A percentile compares a stretch with the other conserved stretches of the same genome.
These are phyloP conservation scores for Trichonephila clavata DNA, from an alignment of 1,140 invertebrate genomes.

Conservation along the genomic window DNA sequence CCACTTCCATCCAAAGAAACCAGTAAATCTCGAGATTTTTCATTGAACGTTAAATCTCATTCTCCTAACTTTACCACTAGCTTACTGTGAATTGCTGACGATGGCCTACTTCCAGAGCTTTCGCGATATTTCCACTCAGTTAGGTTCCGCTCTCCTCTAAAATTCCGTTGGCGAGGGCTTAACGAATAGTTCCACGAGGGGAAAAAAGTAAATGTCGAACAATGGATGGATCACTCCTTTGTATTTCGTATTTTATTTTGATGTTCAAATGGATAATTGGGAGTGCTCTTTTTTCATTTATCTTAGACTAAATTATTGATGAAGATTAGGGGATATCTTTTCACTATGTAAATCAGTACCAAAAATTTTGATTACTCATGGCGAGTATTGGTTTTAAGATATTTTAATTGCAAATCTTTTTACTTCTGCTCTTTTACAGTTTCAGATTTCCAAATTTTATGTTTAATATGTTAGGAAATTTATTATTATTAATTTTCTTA, in stretches of 20 bases:
- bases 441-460: no score
- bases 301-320: neutral
- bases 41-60: conserved; percentile 30
- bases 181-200: neutral
- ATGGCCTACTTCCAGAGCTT: conserved; percentile 28
- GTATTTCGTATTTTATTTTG: neutral
- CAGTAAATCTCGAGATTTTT: conserved; percentile 27
- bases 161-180: conserved; percentile 21
- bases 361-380: no score
- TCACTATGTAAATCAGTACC: no score
- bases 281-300: neutral
- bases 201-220: neutral
- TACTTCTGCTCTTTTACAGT: no score
- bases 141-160: conserved; percentile 32
- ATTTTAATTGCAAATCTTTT: no score
- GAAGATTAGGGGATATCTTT: neutral
- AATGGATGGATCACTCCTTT: neutral
- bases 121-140: conserved; percentile 44
- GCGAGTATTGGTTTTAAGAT: no score
- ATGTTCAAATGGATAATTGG: neutral
- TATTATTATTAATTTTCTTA: no score
- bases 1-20: neutral
- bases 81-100: conserved; percentile 32
- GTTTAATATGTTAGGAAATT: no score
- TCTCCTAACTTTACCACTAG: conserved; percentile 17